phyloP scores from a whole-genome alignment of 2,113 vertebrate species.

The Columbina picui region DNA sequence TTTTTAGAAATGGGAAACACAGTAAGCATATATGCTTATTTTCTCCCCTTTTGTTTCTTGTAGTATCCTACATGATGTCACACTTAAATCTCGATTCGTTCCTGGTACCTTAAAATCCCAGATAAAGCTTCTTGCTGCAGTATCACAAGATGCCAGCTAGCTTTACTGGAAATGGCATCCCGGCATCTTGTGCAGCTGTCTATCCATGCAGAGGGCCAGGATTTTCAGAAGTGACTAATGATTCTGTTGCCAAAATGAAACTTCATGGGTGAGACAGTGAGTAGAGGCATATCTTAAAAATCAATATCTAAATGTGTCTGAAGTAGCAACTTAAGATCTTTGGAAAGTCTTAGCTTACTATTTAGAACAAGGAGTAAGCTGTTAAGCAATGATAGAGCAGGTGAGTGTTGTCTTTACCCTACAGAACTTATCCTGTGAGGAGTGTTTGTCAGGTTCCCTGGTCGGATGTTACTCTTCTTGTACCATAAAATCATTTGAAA shows the following conservation, averaged over 20 bases:
- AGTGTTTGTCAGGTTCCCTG: fast-evolving
- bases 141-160: background rate
- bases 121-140: background rate
- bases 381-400: background rate
- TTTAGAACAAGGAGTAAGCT: background rate
- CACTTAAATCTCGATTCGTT: background rate
- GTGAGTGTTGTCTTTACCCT: background rate
- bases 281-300: background rate
- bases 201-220: background rate
- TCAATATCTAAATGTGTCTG: background rate
- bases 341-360: background rate
- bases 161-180: background rate
- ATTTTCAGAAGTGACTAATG: background rate
- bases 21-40: background rate
- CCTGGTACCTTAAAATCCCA: background rate
- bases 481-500: background rate
- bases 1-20: background rate
- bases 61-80: background rate
- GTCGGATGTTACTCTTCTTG: background rate
- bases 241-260: background rate
- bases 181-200: background rate
- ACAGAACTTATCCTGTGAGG: background rate
- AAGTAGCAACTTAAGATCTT: background rate
- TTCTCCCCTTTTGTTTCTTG: background rate
- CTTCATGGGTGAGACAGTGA: background rate